Base-by-base conservation (phyloP, 2,888 invertebrate genomes). In the Yponomeuta evonymella region DNA sequence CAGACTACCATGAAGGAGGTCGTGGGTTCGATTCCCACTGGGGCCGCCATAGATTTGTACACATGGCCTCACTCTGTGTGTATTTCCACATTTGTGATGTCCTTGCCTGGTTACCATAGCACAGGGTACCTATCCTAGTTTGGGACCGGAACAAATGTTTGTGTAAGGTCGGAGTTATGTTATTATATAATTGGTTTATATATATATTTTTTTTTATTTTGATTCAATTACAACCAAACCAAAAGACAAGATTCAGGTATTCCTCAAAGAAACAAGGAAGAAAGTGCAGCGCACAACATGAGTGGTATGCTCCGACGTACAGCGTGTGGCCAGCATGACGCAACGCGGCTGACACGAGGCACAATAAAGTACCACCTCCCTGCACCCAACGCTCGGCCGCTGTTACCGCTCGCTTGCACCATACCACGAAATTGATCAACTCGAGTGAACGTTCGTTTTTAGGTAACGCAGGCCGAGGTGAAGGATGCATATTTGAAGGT, bases 401-500 rank as follows among this genome's bases (percentile, higher is more conserved):
- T 58, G 51, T 58, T 58, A 58, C 51, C 51, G 15, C 51, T 58
- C 51, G 51, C 51, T 58, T 58, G 51, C 51, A 58, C 51, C 51
- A 58, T 15, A 58, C 51, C 51, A 58, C 51, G 51, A 58, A 58
- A 58, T 58, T 58, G 15, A 43, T 43, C 43, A 43, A 43, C 43
- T 43, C 43, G 8, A 58, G 51, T 58, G 51, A 58, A 58, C 51
- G 51, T 58, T 58, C 51, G 15, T 58, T 58, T 58, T 58, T 58
- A 58, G 51, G 51, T 58, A 58, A 58, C 51, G 12, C 51, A 3
- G 51, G 51, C 51, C 51, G 51, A 58, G 51, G 51, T 58, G 51
- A 58, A 58, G 51, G 51, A 58, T 58, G 51, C 51, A 58, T 58
- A 43, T 58, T 58, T 58, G 51, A 58, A 58, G 51, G 51, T 15